Evolutionary conservation across 2,797 vertebrate species (phyloP).

Genomic region (Sebastes kiyomatsui): DNA sequence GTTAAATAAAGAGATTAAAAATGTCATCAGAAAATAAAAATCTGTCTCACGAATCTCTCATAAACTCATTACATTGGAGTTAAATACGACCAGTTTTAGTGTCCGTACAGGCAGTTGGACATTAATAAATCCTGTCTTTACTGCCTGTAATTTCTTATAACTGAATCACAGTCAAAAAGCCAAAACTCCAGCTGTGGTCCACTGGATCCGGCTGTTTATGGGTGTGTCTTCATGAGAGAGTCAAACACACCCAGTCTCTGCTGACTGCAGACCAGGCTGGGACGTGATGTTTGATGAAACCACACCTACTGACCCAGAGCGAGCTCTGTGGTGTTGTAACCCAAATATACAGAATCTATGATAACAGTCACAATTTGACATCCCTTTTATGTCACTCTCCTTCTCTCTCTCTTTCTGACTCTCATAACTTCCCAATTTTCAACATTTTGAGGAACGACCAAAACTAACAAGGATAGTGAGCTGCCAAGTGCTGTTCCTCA

Average conservation of each 20-base stretch:
- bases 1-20: background rate
- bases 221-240: slow-evolving; percentile 7
- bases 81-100: background rate
- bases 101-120: too few relatives aligned
- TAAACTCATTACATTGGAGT: background rate
- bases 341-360: background rate
- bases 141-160: background rate
- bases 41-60: background rate
- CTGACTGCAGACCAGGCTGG: slow-evolving; percentile 24
- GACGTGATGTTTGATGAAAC: slow-evolving; percentile 3
- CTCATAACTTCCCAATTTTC: background rate
- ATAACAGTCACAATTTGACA: background rate
- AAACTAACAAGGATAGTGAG: background rate
- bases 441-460: background rate
- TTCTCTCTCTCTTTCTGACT: background rate
- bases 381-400: background rate
- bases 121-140: background rate
- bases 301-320: background rate
- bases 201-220: background rate
- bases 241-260: slow-evolving; percentile 40
- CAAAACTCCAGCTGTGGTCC: background rate
- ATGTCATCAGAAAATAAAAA: background rate
- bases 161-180: background rate
- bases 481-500: background rate
- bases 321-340: background rate